A percentile compares a stretch with the other conserved stretches of the same genome.
phyloP scores from a whole-genome alignment of 2,797 vertebrate species.

The Pipistrellus pygmaeus region DNA sequence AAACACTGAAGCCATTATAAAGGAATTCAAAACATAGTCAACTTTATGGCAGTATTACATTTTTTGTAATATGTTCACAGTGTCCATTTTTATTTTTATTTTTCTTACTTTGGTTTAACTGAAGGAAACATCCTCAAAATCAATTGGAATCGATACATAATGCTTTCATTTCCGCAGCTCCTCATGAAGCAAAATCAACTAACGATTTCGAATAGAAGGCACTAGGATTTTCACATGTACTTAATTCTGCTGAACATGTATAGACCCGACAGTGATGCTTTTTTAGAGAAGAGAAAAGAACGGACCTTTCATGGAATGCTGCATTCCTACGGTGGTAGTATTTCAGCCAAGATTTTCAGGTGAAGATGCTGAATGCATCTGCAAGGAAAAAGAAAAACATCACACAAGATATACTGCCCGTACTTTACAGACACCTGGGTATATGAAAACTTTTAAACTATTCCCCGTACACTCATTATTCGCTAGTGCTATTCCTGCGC shows the following conservation, averaged over 20 bases:
- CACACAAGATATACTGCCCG: background rate
- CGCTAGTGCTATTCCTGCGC: background rate
- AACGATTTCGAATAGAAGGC: background rate
- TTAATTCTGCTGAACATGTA: background rate
- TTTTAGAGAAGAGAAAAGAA: background rate
- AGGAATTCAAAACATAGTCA: background rate
- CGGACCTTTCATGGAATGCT: background rate
- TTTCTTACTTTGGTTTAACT: background rate
- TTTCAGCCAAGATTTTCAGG: conserved; percentile 43
- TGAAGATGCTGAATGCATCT: background rate
- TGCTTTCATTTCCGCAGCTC: background rate
- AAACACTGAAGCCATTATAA: conserved; percentile 32
- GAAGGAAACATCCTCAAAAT: background rate
- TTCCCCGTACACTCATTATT: background rate
- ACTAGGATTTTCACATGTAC: background rate
- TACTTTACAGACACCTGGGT: background rate
- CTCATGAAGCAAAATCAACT: background rate
- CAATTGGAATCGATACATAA: background rate
- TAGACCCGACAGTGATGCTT: background rate
- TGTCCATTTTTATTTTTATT: background rate
- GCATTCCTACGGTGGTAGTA: background rate
- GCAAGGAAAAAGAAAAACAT: background rate
- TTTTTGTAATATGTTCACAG: background rate
- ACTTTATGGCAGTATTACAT: background rate
- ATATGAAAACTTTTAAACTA: background rate